Conservation (phyloP, 2,113 vertebrate species). For the Glaucomys volans region DNA sequence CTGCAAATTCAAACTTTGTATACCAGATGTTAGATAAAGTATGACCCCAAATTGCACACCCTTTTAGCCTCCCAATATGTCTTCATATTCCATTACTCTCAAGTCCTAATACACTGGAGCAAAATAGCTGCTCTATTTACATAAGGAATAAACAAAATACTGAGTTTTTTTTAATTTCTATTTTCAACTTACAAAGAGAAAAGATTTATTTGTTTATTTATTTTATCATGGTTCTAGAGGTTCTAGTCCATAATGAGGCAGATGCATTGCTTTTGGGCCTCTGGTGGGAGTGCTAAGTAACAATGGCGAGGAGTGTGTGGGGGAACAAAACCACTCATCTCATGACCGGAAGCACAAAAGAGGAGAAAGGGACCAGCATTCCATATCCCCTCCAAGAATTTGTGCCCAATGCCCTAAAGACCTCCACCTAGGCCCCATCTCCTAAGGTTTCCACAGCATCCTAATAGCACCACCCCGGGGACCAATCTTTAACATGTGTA, state of each 20-base stretch:
- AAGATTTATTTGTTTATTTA: background rate
- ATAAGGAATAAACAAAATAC: background rate
- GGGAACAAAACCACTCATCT: background rate
- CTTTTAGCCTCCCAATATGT: background rate
- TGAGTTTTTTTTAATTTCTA: background rate
- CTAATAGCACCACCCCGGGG: background rate
- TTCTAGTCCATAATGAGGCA: background rate
- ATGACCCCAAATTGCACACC: constrained; percentile 13
- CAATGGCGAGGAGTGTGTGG: background rate
- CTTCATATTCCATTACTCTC: constrained; percentile 30
- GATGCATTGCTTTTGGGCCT: background rate
- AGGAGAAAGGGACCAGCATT: too few relatives aligned
- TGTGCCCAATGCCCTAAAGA: background rate
- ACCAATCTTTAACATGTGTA: background rate
- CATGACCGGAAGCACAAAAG: background rate
- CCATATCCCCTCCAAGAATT: background rate
- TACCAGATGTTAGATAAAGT: constrained; percentile 36
- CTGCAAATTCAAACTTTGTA: constrained; percentile 47
- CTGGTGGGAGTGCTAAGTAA: background rate
- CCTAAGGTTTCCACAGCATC: background rate
- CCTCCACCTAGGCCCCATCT: too few relatives aligned
- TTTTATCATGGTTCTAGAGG: background rate
- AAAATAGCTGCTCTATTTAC: constrained; percentile 15
- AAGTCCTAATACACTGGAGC: background rate
- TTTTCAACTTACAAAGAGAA: constrained; percentile 30